phyloP scores from a whole-genome alignment of 2,113 vertebrate genomes.

The Atrichornis clamosus region DNA sequence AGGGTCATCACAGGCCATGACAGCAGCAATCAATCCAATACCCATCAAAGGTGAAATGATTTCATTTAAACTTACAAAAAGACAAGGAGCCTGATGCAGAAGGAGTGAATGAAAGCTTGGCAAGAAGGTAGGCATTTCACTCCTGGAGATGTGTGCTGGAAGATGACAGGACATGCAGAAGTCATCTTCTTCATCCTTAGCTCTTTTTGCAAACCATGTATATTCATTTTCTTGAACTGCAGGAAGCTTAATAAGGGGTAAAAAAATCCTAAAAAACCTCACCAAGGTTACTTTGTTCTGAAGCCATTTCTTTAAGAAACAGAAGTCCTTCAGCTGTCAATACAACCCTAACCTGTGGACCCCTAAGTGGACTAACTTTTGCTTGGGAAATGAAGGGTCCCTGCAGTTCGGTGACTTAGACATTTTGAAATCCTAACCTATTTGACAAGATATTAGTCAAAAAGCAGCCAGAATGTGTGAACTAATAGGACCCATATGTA shows the following conservation, averaged over 20 bases:
- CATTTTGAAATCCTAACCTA: conserved; percentile 40
- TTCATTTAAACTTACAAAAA: neutral
- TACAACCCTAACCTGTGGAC: neutral
- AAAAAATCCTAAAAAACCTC: neutral
- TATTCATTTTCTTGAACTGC: neutral
- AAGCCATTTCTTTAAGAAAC: neutral
- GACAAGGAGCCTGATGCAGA: neutral
- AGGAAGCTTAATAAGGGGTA: neutral
- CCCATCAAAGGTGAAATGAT: neutral
- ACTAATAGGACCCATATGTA: conserved; percentile 74
- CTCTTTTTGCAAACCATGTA: neutral
- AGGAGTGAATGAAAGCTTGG: neutral
- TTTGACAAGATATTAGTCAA: conserved; percentile 71
- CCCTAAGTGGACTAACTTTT: neutral
- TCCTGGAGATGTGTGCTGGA: neutral
- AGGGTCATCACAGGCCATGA: neutral
- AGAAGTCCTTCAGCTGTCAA: neutral
- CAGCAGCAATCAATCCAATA: neutral
- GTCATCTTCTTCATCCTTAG: neutral
- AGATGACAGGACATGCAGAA: neutral
- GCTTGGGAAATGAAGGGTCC: conserved; percentile 17
- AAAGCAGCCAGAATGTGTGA: conserved; percentile 50
- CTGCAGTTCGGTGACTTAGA: conserved; percentile 5
- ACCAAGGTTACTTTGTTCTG: neutral
- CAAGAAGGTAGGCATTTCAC: neutral